phyloP scores from a whole-genome alignment of 2,888 invertebrate species.

The Drosophila prostipennis region DNA sequence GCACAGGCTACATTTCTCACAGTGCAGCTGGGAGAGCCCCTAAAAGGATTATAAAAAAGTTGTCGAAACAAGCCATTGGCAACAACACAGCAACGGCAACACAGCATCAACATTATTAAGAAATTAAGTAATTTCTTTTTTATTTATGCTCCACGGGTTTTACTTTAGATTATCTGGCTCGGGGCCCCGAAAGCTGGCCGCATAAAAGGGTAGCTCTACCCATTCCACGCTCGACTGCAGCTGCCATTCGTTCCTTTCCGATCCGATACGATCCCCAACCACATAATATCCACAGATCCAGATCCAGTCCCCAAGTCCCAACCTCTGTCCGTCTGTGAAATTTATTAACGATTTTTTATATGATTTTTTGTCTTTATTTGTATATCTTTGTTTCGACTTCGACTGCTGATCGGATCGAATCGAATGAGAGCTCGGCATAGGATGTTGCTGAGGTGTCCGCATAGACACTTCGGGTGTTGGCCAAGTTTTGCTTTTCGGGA shows the following conservation, averaged over 20 bases:
- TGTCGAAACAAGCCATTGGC: conserved; percentile 74
- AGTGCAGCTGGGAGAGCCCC: conserved; percentile 66
- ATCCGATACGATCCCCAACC: conserved; percentile 24
- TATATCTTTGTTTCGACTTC: conserved; percentile 61
- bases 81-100: conserved; percentile 34
- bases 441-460: conserved; percentile 71
- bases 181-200: conserved; percentile 44
- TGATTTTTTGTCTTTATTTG: conserved; percentile 60
- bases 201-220: conserved; percentile 71
- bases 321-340: conserved; percentile 54
- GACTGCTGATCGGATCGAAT: neutral
- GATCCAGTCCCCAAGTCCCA: conserved; percentile 7
- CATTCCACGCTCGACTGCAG: conserved; percentile 53
- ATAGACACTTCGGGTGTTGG: conserved; percentile 78
- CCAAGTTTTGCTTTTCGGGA: conserved; percentile 45
- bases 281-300: conserved; percentile 29
- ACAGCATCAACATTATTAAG: conserved; percentile 71
- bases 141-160: conserved; percentile 79
- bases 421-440: conserved; percentile 14
- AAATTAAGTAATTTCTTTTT: conserved; percentile 80
- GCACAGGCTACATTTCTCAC: conserved; percentile 67
- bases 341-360: conserved; percentile 77
- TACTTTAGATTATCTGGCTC: conserved; percentile 75
- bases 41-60: conserved; percentile 79
- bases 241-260: conserved; percentile 48